These are phyloP conservation scores for Myocastor coypus DNA, from an alignment of 2,113 vertebrate genomes.

Conservation along the genomic window DNA sequence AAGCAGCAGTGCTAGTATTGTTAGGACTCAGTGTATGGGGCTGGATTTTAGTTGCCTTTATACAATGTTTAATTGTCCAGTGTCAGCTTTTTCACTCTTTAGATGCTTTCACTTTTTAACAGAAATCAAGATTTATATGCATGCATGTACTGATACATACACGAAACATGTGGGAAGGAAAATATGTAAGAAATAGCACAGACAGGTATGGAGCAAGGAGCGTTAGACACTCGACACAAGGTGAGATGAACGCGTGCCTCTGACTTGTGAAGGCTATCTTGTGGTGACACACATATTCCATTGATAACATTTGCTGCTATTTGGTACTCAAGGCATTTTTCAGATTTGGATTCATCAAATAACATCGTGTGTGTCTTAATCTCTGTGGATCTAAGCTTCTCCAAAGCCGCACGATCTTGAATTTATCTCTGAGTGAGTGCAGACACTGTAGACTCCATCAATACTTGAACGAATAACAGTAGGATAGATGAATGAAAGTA, in stretches of 20 bases:
- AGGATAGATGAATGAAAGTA: not conserved
- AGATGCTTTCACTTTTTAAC: not conserved
- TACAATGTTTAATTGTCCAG: not conserved
- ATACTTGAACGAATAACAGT: not conserved
- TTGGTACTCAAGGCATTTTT: not conserved
- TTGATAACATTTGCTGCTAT: not conserved
- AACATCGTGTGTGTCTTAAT: not conserved
- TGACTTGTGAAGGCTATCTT: not conserved
- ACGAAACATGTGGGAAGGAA: not conserved
- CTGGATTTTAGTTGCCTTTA: not conserved
- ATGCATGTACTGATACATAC: not conserved
- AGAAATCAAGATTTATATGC: not conserved
- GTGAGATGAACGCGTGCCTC: not conserved
- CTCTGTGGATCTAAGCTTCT: not conserved
- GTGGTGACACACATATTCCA: not conserved
- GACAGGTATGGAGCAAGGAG: not conserved
- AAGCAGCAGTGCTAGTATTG: not conserved
- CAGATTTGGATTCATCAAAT: not conserved
- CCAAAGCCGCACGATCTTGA: not conserved
- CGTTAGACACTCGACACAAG: not conserved
- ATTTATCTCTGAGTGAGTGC: not conserved
- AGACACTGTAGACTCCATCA: not conserved
- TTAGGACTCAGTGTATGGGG: not conserved
- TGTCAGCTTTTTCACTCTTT: not conserved
- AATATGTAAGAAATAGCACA: not conserved